Base-by-base conservation (phyloP, 2,888 invertebrate species). In the Ennomos fuscantarius region DNA sequence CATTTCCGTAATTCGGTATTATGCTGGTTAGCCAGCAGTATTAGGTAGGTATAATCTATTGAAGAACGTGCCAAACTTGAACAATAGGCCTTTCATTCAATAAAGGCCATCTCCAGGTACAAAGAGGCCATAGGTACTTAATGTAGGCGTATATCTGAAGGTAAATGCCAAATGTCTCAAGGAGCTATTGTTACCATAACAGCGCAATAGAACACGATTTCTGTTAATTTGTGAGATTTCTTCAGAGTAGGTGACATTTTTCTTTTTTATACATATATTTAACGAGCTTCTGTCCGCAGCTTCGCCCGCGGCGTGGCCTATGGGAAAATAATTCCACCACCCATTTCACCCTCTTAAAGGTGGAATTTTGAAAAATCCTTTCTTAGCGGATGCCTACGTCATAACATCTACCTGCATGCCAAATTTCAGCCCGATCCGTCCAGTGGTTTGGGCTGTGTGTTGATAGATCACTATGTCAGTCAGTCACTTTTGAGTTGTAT, bases 211-310 rank as follows among this genome's bases (percentile, higher is more conserved):
- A 60, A 77, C 74, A 73, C 78, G 79, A 82, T 84, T 82, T 78
- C 79, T 78, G 78, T 76, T 79, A 75, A 68, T 72, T 78, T 74
- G 73, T 71, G 68, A 70, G 69, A 74, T 79, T 80, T 76, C 76
- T 74, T 76, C 72, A 63, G 11, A 8, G 34, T 73, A 62, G 63
- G 66, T 63, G 60, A 66, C 64, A 61, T 72, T 60, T 68, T 71
- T 70, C 63, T 62, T 62, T 69, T 73, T 74, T 60, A 46, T 55
- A 41, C 24, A 24, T 24, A n/a, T n/a, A n/a, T n/a, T n/a, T n/a
- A n/a, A n/a, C n/a, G n/a, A n/a, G n/a, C n/a, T n/a, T n/a, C n/a
- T n/a, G n/a, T n/a, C n/a, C n/a, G n/a, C n/a, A n/a, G n/a, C n/a
- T n/a, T n/a, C n/a, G n/a, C n/a, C n/a, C n/a, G n/a, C n/a, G n/a